Evolutionary conservation across 2,888 invertebrate genomes (phyloP).

Genomic region (Glyphotaelius pellucidus): DNA sequence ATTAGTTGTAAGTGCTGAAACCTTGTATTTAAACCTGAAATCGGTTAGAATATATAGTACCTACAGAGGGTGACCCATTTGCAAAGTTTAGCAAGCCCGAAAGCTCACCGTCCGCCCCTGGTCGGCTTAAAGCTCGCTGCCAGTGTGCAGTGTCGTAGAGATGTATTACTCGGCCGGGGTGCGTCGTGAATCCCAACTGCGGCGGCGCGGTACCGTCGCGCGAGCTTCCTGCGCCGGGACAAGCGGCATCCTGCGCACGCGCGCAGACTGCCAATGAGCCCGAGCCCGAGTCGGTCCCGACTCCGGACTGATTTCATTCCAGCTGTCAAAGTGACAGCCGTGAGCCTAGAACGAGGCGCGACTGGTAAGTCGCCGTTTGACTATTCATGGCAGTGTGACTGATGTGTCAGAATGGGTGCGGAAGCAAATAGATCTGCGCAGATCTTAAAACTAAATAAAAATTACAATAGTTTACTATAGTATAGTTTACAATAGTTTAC

Average conservation of each 20-base stretch:
- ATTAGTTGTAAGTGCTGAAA: no score
- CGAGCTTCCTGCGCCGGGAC: constrained; percentile 61
- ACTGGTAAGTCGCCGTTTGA: constrained; percentile 32
- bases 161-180: background rate
- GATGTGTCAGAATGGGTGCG: background rate
- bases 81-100: background rate
- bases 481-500: no score
- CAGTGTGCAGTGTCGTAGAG: background rate
- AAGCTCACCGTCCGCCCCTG: background rate
- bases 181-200: constrained; percentile 62
- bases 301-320: constrained; percentile 58
- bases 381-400: background rate
- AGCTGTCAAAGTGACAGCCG: constrained; percentile 46
- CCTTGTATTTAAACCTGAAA: no score
- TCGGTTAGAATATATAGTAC: no score
- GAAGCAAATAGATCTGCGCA: background rate
- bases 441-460: background rate
- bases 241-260: constrained; percentile 62
- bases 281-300: background rate
- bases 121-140: background rate
- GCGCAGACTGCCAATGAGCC: constrained; percentile 57
- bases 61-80: no score
- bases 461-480: no score
- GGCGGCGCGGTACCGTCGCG: constrained; percentile 59
- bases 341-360: constrained; percentile 39